Evolutionary conservation across 2,888 invertebrate genomes (phyloP), one percentile per base, ranked within the genome.

Genomic region (Pimpla rufipes): DNA sequence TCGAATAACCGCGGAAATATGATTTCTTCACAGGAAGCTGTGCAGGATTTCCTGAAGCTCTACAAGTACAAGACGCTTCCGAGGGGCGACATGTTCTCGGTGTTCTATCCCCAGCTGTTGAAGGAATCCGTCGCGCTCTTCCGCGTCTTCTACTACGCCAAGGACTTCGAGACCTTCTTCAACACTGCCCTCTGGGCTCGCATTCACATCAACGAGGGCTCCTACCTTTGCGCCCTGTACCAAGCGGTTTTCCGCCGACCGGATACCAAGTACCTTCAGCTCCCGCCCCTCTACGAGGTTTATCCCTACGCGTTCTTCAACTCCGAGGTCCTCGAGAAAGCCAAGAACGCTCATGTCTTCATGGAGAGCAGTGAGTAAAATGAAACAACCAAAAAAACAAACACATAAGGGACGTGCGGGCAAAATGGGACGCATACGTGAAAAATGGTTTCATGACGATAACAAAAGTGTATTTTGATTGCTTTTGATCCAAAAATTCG

Each of bases 231-330:
- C 88, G 94, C 96, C 3, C 94, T 95, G 89, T 95, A 95, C 88
- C 94, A 95, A 18, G 96, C 96, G 40, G 92, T 95, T 6, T 89
- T 95, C 37, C 95, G 95, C 87, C 95, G 96, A 80, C 89, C 94
- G 0, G 96, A 96, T 86, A 94, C 95, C 66, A 92, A 93, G 62
- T 95, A 95, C 76, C 91, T 96, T 16, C 94, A 95, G 29, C 90
- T 96, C 42, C 96, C 96, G 2, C 95, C 96, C 0, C 94, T 95
- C 8, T 96, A 96, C 87, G 97, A 97, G 93, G 93, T 96, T 66
- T 94, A 94, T 87, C 96, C 97, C 0, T 94, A 95, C 90, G 94
- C 94, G 84, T 97, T 95, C 94, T 94, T 95, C 85, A 95, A 95
- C 89, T 90, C 94, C 3, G 95, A 96, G 71, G 94, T 95, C 10